Percentiles rank a stretch among this genome's conserved stretches.
Evolutionary conservation across 2,797 vertebrate species (phyloP).

Genomic region (Artibeus lituratus): DNA sequence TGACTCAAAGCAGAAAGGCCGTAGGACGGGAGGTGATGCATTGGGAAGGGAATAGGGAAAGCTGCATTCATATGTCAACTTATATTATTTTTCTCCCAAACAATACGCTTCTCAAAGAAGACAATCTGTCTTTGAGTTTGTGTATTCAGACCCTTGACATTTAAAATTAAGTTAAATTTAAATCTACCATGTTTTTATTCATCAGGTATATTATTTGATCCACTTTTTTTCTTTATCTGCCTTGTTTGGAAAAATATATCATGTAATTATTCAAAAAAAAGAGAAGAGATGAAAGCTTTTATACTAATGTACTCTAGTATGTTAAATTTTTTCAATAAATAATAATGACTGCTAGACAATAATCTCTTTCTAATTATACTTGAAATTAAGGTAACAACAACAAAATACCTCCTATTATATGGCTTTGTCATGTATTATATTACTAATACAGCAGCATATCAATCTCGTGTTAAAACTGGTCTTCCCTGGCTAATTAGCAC

Average conservation of each 20-base stretch:
- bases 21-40: not conserved
- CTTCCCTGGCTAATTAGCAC: not conserved
- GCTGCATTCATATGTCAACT: not conserved
- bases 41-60: not conserved
- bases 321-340: not conserved
- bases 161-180: too few species aligned
- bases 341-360: not conserved
- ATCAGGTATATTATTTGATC: too few species aligned
- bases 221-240: too few species aligned
- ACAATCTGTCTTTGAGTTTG: not conserved
- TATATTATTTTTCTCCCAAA: not conserved
- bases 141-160: too few species aligned
- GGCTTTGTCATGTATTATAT: not conserved
- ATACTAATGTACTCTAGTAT: not conserved
- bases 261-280: too few species aligned
- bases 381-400: not conserved
- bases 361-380: not conserved
- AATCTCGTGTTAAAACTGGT: not conserved
- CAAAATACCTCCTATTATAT: not conserved
- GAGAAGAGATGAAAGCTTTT: not conserved
- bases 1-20: not conserved
- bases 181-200: too few species aligned
- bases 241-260: too few species aligned
- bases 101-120: not conserved
- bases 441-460: not conserved